Percentiles rank a stretch among this genome's conserved stretches.
These are phyloP conservation scores for Lateolabrax maculatus DNA, from an alignment of 2,797 vertebrate species.

Conservation along the genomic window DNA sequence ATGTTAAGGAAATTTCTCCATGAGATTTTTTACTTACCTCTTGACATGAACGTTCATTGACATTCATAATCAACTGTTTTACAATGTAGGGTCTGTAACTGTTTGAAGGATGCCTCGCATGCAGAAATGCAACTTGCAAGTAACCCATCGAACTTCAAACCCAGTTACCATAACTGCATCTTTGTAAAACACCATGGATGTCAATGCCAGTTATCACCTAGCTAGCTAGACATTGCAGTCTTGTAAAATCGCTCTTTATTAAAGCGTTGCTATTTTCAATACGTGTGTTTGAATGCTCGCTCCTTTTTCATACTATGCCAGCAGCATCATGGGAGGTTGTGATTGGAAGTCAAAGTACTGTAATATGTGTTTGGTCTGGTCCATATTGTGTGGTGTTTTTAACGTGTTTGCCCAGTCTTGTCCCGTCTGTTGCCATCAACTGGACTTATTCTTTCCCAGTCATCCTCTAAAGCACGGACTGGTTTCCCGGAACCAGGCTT, in stretches of 20 bases:
- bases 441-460: slow-evolving; percentile 60
- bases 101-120: slow-evolving; percentile 83
- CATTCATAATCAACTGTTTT: slow-evolving; percentile 85
- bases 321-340: slow-evolving; percentile 78
- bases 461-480: slow-evolving; percentile 54
- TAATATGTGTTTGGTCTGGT: slow-evolving; percentile 82
- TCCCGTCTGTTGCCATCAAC: slow-evolving; percentile 74
- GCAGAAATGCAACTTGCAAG: slow-evolving; percentile 80
- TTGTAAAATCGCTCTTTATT: slow-evolving; percentile 86
- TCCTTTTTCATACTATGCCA: slow-evolving; percentile 81
- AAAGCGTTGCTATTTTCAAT: slow-evolving; percentile 87
- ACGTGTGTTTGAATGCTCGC: slow-evolving; percentile 82
- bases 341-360: slow-evolving; percentile 81
- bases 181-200: slow-evolving; percentile 83
- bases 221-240: slow-evolving; percentile 85
- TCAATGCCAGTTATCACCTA: slow-evolving; percentile 81
- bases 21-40: slow-evolving; percentile 83
- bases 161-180: slow-evolving; percentile 76
- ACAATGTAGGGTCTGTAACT: slow-evolving; percentile 76
- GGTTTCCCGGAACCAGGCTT: slow-evolving; percentile 69
- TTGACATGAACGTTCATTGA: slow-evolving; percentile 80
- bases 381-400: slow-evolving; percentile 78
- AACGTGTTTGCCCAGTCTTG: slow-evolving; percentile 79
- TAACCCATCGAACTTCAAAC: slow-evolving; percentile 82
- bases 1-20: slow-evolving; percentile 82